Evolutionary conservation across 2,113 vertebrate genomes (phyloP), one percentile per base, ranked within the genome.

Genomic region (Grantiella picta): DNA sequence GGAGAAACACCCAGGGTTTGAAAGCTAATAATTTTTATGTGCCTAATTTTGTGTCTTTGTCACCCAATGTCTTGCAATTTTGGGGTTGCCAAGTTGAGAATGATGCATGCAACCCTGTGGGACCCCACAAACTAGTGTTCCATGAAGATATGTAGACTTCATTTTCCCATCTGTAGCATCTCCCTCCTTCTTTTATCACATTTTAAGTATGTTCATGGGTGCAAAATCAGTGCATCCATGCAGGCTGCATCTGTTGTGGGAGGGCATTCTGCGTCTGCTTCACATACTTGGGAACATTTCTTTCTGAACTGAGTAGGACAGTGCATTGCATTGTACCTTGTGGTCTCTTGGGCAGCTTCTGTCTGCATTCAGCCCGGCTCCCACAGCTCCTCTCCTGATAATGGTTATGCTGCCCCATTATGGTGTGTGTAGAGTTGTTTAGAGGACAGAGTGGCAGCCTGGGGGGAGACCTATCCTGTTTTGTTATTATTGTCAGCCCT

Each of bases 11-110:
- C 11, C 7, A 49, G 49, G 42, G 68, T 72, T 79, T 96, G 53
- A 28, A 86, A 89, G 47, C 72, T 82, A 73, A 66, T 86, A 0
- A 79, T 40, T 94, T 91, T 85, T 75, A 44, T 85, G 57, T 92
- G 77, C n/a, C 86, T 94, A n/a, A 76, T 91, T 95, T 91, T 42
- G 50, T 22, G 35, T 53, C 38, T 91, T 65, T 82, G 42, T 82
- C 42, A 56, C 22, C 21, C 11, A 65, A 7, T 40, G 15, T 72
- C 64, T 72, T 86, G 42, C 60, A 50, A 3, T 1, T 93, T 93
- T 90, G 36, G 44, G 54, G 42, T 45, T 86, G 68, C 27, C 75
- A 86, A 87, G 88, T 86, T 92, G 78, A 88, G 92, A 97, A 82
- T 54, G 4, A 61, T 54, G 60, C 42, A 29, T 12, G 23, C 50